Evolutionary conservation across 2,113 vertebrate species (phyloP), one percentile per base, ranked within the genome.

Genomic region (Columbina picui): DNA sequence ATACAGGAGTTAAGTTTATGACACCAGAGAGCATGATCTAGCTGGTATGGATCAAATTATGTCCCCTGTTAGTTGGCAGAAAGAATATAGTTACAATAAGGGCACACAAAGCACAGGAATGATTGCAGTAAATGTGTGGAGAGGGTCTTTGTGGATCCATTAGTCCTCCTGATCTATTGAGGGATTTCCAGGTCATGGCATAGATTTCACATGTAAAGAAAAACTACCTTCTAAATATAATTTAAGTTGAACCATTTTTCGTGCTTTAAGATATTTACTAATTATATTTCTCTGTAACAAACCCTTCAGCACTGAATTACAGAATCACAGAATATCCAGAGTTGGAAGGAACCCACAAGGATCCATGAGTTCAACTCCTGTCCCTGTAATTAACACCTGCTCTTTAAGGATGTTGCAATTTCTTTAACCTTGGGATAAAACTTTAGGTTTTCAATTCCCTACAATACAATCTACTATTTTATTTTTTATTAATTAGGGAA

Each of bases 21-120:
- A 27, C 73, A 93, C 65, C 32, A 67, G 61, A 82, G 45, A 90
- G 8, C 77, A 81, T 53, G 38, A 71, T 80, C 85, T 92, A 92
- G 49, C 77, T 94, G 76, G 9, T 38, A 15, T 43, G 84, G 63
- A 93, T 96, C 81, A 82, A 86, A 53, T 81, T 93, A 94, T 49
- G 78, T 74, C 49, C 59, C 60, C 87, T 91, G 76, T 78, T 94
- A 90, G 25, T 38, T 94, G 85, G 87, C 81, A 95, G 68, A 68
- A 74, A 92, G 30, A 49, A 59, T 71, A 70, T 70, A 83, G 41
- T 92, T 94, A 86, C 55, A 97, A 73, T 64, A 27, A 86, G 10
- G 25, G 2, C 70, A 74, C 41, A 80, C 36, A 79, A 84, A 91
- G 38, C 10, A 2, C 39, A 34, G 6, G 30, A 53, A 30, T 3